Evolutionary conservation across 2,888 invertebrate species (phyloP).

Genomic region (Tupiocoris notatus): DNA sequence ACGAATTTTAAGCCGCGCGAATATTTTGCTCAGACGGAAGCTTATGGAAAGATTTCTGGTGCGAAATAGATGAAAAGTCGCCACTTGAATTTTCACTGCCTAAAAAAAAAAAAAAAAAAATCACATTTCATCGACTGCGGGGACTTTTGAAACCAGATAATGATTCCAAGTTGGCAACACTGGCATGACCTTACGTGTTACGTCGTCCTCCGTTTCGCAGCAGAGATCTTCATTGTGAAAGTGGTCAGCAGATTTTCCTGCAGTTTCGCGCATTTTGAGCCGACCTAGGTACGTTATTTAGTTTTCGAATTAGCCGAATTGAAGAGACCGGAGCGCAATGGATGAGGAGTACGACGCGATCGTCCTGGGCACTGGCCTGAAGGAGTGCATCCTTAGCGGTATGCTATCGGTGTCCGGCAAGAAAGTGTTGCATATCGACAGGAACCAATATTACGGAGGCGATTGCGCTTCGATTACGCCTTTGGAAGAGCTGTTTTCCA

Average conservation of each 20-base stretch:
- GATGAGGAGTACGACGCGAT: slow-evolving; percentile 99
- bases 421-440: slow-evolving; percentile 98
- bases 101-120: no score
- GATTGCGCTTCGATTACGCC: slow-evolving; percentile 99
- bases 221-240: neutral
- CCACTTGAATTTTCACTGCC: no score
- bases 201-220: neutral
- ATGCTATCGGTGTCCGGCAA: slow-evolving; percentile 99
- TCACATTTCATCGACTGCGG: no score
- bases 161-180: neutral
- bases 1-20: no score
- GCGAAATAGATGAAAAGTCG: no score
- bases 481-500: slow-evolving; percentile 88
- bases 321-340: no score
- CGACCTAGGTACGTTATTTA: no score
- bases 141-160: no score
- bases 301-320: no score
- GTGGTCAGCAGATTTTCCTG: neutral
- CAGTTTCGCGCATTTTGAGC: neutral
- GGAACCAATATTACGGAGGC: slow-evolving; percentile 99
- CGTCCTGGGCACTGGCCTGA: slow-evolving; percentile 97
- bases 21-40: no score
- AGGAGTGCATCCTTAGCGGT: slow-evolving; percentile 99
- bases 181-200: neutral
- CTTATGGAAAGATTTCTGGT: no score